Evolutionary conservation across 2,888 invertebrate genomes (phyloP), one percentile per base, ranked within the genome.

Genomic region (Anodontia alba): DNA sequence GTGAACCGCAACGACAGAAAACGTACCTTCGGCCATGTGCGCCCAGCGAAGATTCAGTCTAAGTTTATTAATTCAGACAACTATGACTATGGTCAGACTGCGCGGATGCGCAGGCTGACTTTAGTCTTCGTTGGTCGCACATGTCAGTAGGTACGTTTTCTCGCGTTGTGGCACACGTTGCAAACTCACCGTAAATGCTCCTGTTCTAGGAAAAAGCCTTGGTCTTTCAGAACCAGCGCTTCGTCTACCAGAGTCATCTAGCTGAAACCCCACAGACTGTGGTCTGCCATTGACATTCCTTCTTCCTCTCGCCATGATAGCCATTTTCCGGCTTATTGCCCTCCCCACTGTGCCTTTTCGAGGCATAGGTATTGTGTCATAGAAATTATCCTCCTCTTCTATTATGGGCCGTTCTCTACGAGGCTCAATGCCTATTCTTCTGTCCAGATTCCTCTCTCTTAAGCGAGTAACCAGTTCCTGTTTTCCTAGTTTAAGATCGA

Each of bases 401-500:
- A 80, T 43, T 5, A 75, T 51, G 23, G 71, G 76, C 31, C 73
- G 29, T 20, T 51, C 7, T 72, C 75, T 7, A 72, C 68, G 20
- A 76, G 33, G 38, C 8, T 43, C 43, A 10, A 69, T 38, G 7
- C 46, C 46, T 10, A 43, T 7, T 23, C 10, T 57, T 42, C 38
- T 62, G 38, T 26, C 10, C 69, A 57, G 15, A 71, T 75, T 62
- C 69, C 80, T 51, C 29, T 68, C 57, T 33, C 57, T 46, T 12
- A 81, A 36, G 29, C 31, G 62, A 23, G 67, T 38, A 12, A 33
- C 23, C 68, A 81, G 29, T 10, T 66, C 82, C 7, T 72, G 43
- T 71, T 78, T 70, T 1, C 85, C 80, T 8, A 80, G 76, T 23
- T 77, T 78, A 1, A 80, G 70, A 69, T 82, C 77, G 0, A 76